phyloP scores from a whole-genome alignment of 2,797 vertebrate genomes.

The Remorina albescens region DNA sequence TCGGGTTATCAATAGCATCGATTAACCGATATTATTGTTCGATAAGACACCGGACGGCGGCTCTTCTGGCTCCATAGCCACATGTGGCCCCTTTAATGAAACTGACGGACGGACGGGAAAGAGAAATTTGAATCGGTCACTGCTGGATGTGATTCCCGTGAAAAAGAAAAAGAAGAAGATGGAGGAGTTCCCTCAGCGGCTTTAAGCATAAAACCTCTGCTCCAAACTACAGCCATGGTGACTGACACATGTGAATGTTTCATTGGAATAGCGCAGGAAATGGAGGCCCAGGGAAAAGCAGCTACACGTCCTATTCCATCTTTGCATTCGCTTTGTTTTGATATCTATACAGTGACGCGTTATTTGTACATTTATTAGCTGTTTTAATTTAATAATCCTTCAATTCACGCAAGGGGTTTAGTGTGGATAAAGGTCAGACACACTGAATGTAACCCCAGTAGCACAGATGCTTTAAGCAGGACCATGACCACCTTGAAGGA shows the following conservation, averaged over 20 bases:
- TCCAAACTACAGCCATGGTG: not conserved
- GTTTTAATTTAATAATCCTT: too few relatives aligned
- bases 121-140: not conserved
- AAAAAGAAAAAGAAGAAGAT: not conserved
- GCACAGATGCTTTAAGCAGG: not conserved
- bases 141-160: not conserved
- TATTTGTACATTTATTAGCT: not conserved
- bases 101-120: not conserved
- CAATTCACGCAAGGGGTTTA: not conserved
- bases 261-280: not conserved
- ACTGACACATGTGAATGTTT: not conserved
- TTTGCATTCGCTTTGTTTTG: not conserved
- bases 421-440: too few relatives aligned
- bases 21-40: not conserved
- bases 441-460: not conserved
- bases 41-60: not conserved
- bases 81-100: not conserved
- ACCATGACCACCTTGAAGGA: too few relatives aligned
- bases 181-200: not conserved
- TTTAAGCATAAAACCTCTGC: not conserved
- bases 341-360: not conserved
- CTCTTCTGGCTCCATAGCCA: too few relatives aligned
- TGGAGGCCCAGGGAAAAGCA: not conserved
- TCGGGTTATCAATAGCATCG: conserved; percentile 33
- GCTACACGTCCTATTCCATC: not conserved